These are phyloP conservation scores for Zaprionus capensis DNA, from an alignment of 1,140 invertebrate genomes.

Conservation along the genomic window DNA sequence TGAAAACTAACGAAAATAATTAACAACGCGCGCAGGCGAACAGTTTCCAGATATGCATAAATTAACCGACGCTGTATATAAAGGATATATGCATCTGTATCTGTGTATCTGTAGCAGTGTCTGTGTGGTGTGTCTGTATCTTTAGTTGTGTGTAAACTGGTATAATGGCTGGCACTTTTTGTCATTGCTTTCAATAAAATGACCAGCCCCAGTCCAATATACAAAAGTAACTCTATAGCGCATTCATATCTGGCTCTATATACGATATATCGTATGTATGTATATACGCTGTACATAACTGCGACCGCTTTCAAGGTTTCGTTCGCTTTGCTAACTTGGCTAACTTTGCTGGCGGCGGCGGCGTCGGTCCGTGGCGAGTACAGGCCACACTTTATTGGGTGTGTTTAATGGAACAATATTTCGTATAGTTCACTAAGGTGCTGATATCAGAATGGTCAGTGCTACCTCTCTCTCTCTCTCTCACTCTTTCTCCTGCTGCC, in stretches of 20 bases:
- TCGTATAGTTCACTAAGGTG: not conserved
- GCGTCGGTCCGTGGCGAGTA: constrained; percentile 1
- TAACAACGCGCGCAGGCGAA: not conserved
- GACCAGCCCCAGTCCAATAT: not conserved
- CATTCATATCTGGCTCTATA: not conserved
- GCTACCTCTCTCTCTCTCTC: not conserved
- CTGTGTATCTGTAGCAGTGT: not conserved
- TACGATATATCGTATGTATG: not conserved
- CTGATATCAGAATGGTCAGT: not conserved
- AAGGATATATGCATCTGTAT: constrained; percentile 6
- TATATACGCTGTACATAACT: not conserved
- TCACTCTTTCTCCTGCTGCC: not conserved
- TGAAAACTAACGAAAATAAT: constrained; percentile 30
- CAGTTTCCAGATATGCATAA: constrained; percentile 7
- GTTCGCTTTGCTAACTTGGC: constrained; percentile 1
- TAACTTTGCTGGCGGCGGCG: not conserved
- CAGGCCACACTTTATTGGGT: constrained; percentile 13
- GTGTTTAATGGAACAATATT: constrained; percentile 3
- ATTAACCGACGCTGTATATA: not conserved
- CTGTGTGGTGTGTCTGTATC: not conserved
- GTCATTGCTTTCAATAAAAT: constrained; percentile 17
- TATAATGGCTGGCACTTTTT: constrained; percentile 8
- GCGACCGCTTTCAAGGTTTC: constrained; percentile 36
- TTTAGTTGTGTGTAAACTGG: not conserved
- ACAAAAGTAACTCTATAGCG: not conserved